Base-by-base conservation (phyloP, 92 coral and sea anemone species). In the Epizoanthus scotinus region DNA sequence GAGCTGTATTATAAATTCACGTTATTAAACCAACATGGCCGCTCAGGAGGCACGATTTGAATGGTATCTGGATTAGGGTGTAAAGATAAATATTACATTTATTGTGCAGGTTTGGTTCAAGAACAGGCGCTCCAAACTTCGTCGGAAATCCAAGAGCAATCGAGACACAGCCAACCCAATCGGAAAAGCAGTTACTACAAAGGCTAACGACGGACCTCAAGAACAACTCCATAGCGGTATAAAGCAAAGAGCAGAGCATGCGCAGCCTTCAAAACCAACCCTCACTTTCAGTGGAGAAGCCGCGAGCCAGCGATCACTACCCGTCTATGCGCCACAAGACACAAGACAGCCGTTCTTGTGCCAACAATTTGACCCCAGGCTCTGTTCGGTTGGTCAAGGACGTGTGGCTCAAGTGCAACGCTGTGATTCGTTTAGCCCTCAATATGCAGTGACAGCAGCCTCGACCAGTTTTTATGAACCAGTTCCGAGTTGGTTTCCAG, bases 61-160 rank as follows among this genome's bases (percentile, higher is more conserved):
- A n/a, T n/a, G n/a, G n/a, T n/a, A n/a, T n/a, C n/a, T n/a, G 1
- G 40, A 6, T 34, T 69, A 13, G 10, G 2, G 1, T n/a, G 0
- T 40, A 15, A 19, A 17, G 18, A 34, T 8, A 34, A 18, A n/a
- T 40, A 0, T 3, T n/a, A 17, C 42, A n/a, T n/a, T 71, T 71
- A 7, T 19, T 27, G 19, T 71, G n/a, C 29, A 73, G 79, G 21
- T 73, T 53, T 73, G 79, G 79, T 73, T 73, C 36, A 73, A 73
- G 47, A 73, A 73, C 65, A 73, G 79, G 64, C 79, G 79, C 19
- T 73, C 79, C 10, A 73, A 73, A 54, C 65, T 54, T 22, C 79
- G 79, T 7, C 62, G 65, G 0, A 73, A 54, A 28, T 28, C 50
- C 1, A 58, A 17, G 24, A 7, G 13, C 19, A 19, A 47, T 27